Conservation (phyloP, 2,888 invertebrate genomes). For the Ormyrus nitidulus region DNA sequence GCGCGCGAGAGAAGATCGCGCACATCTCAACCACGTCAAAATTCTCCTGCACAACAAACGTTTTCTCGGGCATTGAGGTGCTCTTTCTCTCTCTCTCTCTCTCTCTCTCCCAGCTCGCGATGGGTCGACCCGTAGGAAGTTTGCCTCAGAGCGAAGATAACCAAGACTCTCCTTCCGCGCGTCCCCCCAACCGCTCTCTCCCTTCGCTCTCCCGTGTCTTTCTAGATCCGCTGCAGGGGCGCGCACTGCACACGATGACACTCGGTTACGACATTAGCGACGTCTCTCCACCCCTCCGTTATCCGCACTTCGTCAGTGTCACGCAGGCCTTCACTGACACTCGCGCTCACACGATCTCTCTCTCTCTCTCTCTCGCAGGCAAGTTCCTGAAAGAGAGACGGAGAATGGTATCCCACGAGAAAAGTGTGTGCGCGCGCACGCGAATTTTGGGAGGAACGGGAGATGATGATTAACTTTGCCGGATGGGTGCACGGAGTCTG, state of each 20-base stretch:
- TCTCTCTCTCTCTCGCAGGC: background rate
- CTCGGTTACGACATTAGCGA: constrained; percentile 70
- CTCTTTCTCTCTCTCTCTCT: constrained; percentile 11
- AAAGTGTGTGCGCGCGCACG: constrained; percentile 4
- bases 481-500: background rate
- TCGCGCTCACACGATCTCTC: background rate
- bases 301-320: constrained; percentile 70
- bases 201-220: constrained; percentile 40
- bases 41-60: constrained; percentile 42
- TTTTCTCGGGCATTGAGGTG: constrained; percentile 44
- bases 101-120: background rate
- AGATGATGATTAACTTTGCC: constrained; percentile 36
- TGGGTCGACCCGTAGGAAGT: constrained; percentile 30
- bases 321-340: constrained; percentile 54
- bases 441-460: constrained; percentile 3
- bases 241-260: constrained; percentile 66
- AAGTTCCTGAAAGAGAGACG: constrained; percentile 11
- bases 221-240: constrained; percentile 55
- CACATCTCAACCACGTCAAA: constrained; percentile 34
- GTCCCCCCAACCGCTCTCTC: constrained; percentile 27
- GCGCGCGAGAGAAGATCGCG: background rate
- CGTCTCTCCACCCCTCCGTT: constrained; percentile 63
- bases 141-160: constrained; percentile 60
- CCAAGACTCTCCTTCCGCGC: constrained; percentile 46
- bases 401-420: constrained; percentile 3